These are phyloP conservation scores for Montipora efflorescens DNA, from an alignment of 64 coral and sea anemone genomes.

Conservation along the genomic window DNA sequence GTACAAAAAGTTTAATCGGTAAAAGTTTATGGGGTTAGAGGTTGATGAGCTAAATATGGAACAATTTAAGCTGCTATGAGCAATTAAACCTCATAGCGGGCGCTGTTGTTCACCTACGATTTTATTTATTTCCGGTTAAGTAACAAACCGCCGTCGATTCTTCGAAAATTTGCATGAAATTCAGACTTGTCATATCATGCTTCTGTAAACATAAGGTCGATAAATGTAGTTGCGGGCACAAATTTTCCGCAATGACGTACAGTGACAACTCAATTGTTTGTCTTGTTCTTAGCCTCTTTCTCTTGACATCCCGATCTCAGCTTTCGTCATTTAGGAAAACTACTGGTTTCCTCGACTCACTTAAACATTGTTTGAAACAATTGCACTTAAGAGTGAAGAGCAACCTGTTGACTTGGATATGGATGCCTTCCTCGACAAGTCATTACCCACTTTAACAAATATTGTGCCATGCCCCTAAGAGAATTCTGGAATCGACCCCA, in stretches of 20 bases:
- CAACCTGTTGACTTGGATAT: constrained; percentile 28
- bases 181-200: constrained; percentile 52
- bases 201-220: constrained; percentile 39
- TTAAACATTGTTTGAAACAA: constrained; percentile 25
- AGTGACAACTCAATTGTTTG: background rate
- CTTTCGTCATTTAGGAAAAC: background rate
- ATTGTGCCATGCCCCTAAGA: constrained; percentile 6
- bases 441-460: constrained; percentile 34
- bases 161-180: constrained; percentile 48
- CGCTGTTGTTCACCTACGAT: constrained; percentile 42
- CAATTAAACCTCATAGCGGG: background rate
- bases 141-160: constrained; percentile 32
- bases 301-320: background rate
- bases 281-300: background rate
- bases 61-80: constrained; percentile 23
- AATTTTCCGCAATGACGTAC: constrained; percentile 46
- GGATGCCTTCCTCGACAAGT: background rate
- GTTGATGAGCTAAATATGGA: constrained; percentile 23
- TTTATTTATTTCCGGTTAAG: constrained; percentile 61
- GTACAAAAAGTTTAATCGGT: background rate
- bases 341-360: background rate
- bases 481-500: background rate
- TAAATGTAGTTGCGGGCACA: constrained; percentile 28
- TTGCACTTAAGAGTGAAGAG: constrained; percentile 36
- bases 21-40: background rate